Percentiles rank a stretch among this genome's conserved stretches.
These are phyloP conservation scores for Herpetotheres cachinnans DNA, from an alignment of 2,113 vertebrate species.

Conservation along the genomic window DNA sequence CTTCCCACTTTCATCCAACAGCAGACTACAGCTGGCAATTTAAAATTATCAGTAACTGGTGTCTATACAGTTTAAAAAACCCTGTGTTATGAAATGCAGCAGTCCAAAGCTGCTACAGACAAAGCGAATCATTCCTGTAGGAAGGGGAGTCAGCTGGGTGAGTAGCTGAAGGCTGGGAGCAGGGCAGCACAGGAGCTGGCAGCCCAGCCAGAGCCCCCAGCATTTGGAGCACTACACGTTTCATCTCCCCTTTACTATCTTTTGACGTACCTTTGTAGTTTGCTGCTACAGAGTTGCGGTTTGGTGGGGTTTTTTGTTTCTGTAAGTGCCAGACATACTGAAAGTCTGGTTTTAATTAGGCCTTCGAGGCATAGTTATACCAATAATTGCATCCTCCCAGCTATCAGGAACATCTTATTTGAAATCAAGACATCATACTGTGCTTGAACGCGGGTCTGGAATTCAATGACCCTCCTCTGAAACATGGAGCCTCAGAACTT, in stretches of 20 bases:
- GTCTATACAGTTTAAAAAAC: not conserved
- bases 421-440: fast-evolving
- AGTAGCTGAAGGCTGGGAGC: not conserved
- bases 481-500: not conserved
- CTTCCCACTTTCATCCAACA: not conserved
- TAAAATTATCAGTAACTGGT: not conserved
- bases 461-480: not conserved
- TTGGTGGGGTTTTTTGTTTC: not conserved
- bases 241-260: not conserved
- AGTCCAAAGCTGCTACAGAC: not conserved
- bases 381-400: not conserved
- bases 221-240: not conserved
- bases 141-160: not conserved
- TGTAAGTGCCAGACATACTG: not conserved
- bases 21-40: not conserved
- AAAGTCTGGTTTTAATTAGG: not conserved
- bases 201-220: not conserved
- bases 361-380: not conserved
- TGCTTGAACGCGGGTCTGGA: not conserved
- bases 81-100: not conserved
- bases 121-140: fast-evolving
- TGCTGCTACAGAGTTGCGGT: not conserved
- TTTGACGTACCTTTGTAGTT: not conserved
- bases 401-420: not conserved
- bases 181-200: not conserved